Percentiles rank a stretch among this genome's conserved stretches.
Conservation (phyloP, 2,888 invertebrate species). For the Crocallis elinguaria region DNA sequence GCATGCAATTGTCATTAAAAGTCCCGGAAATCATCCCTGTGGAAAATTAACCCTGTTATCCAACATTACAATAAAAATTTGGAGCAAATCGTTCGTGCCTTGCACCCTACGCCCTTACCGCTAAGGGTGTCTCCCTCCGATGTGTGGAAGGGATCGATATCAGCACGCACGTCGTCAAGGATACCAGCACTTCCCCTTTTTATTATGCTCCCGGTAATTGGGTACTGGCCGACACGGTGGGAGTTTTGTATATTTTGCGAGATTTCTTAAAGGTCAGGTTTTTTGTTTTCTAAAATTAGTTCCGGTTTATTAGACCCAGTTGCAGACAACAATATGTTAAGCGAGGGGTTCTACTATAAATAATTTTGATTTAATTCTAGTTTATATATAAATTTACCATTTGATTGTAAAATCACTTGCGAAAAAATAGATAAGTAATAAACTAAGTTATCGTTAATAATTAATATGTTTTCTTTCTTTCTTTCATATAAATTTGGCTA, state of each 20-base stretch:
- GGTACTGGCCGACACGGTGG: slow-evolving; percentile 1
- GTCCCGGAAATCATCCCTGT: slow-evolving; percentile 19
- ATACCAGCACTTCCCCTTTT: slow-evolving; percentile 32
- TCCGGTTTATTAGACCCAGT: neutral
- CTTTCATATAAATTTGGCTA: too few species aligned
- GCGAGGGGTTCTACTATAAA: too few species aligned
- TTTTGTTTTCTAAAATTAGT: neutral
- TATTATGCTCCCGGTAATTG: slow-evolving; percentile 26
- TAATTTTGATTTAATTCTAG: too few species aligned
- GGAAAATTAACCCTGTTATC: slow-evolving; percentile 18
- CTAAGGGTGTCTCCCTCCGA: slow-evolving; percentile 32
- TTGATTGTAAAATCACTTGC: too few species aligned
- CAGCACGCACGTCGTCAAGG: slow-evolving; percentile 35
- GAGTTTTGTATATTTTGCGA: neutral
- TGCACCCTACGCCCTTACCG: slow-evolving; percentile 11
- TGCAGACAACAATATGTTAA: too few species aligned
- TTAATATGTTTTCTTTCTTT: too few species aligned
- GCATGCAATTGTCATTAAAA: slow-evolving; percentile 21
- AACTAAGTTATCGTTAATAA: too few species aligned
- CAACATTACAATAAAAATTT: slow-evolving; percentile 15
- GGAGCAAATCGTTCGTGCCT: slow-evolving; percentile 8
- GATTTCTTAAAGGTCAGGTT: neutral
- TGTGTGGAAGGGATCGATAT: slow-evolving; percentile 38
- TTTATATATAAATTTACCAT: too few species aligned
- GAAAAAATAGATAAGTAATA: too few species aligned